Evolutionary conservation across 2,888 invertebrate species (phyloP).

Genomic region (Leucania comma): DNA sequence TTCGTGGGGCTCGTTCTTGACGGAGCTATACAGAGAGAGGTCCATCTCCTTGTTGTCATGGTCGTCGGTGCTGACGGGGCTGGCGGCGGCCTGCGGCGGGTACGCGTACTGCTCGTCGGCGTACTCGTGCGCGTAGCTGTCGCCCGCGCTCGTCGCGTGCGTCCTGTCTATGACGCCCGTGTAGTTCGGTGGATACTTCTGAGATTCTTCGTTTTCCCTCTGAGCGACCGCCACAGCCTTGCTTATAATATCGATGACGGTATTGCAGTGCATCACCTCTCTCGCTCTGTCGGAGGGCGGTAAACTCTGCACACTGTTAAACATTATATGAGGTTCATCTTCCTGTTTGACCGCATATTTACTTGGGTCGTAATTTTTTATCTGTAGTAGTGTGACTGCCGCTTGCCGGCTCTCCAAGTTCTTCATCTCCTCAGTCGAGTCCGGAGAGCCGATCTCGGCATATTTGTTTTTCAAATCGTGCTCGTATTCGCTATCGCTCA

Average conservation of each 20-base stretch:
- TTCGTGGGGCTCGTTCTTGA: slow-evolving; percentile 83
- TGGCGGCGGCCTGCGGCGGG: slow-evolving; percentile 76
- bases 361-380: slow-evolving; percentile 88
- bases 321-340: slow-evolving; percentile 90
- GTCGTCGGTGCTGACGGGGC: slow-evolving; percentile 83
- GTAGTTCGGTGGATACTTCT: slow-evolving; percentile 81
- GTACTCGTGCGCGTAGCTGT: slow-evolving; percentile 81
- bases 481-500: slow-evolving; percentile 81
- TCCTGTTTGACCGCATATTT: slow-evolving; percentile 86
- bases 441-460: slow-evolving; percentile 86
- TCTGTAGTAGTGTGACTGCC: slow-evolving; percentile 88
- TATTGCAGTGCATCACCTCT: slow-evolving; percentile 89
- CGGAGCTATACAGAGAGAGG: slow-evolving; percentile 84
- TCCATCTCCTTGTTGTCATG: slow-evolving; percentile 88
- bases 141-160: slow-evolving; percentile 70
- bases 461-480: slow-evolving; percentile 81
- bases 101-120: slow-evolving; percentile 83
- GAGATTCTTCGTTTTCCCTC: slow-evolving; percentile 87
- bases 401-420: slow-evolving; percentile 89
- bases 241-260: slow-evolving; percentile 89
- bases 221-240: slow-evolving; percentile 89
- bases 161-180: slow-evolving; percentile 80
- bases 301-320: slow-evolving; percentile 90
- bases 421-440: slow-evolving; percentile 90
- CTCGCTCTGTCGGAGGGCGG: slow-evolving; percentile 90